Evolutionary conservation across 2,888 invertebrate genomes (phyloP).

Genomic region (Agriotes lineatus): DNA sequence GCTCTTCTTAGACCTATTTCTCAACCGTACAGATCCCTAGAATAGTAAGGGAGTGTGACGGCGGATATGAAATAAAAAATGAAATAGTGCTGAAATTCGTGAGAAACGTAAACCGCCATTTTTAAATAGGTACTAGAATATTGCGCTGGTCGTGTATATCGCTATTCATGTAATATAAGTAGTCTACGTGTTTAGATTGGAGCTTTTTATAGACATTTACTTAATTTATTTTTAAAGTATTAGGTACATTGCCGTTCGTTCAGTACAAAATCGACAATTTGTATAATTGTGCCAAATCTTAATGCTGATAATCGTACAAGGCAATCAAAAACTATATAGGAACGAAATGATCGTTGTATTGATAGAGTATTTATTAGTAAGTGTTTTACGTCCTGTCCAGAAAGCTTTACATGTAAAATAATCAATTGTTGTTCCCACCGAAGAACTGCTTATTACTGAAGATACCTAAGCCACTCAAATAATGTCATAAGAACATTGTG

Average conservation of each 20-base stretch:
- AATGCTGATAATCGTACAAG: conserved; percentile 34
- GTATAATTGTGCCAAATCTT: conserved; percentile 31
- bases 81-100: conserved; percentile 5
- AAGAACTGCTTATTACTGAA: background rate
- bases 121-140: conserved; percentile 18
- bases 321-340: conserved; percentile 19
- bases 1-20: no score
- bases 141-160: conserved; percentile 51
- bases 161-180: conserved; percentile 3
- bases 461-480: background rate
- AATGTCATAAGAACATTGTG: background rate
- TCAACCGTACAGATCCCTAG: no score
- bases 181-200: background rate
- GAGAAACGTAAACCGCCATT: background rate
- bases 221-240: conserved; percentile 11
- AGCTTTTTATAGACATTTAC: background rate
- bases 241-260: conserved; percentile 8
- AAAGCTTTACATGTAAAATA: conserved; percentile 23
- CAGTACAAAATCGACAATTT: conserved; percentile 13
- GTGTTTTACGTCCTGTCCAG: conserved; percentile 23
- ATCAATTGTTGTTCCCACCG: no score
- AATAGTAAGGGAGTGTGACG: no score
- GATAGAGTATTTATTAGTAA: conserved; percentile 1
- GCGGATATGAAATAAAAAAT: background rate
- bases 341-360: background rate